Evolutionary conservation across 2,888 invertebrate species (phyloP).

Genomic region (Ellobium chinense): DNA sequence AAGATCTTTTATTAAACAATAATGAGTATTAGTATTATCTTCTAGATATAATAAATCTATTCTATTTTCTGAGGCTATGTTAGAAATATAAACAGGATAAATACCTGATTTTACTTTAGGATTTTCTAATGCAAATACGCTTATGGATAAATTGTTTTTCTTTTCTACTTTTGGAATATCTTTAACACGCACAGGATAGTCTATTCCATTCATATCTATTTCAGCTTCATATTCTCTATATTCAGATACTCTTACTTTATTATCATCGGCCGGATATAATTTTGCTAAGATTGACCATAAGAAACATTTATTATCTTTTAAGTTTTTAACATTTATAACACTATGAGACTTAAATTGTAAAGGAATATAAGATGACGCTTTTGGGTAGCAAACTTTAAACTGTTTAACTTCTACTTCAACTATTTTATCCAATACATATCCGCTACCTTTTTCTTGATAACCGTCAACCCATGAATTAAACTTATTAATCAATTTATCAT

Average conservation of each 20-base stretch:
- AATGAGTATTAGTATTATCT: slow-evolving; percentile 10
- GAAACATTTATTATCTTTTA: not conserved
- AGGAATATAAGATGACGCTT: no score
- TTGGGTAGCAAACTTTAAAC: no score
- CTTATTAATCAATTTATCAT: no score
- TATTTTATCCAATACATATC: no score
- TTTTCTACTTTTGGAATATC: slow-evolving; percentile 5
- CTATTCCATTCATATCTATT: not conserved
- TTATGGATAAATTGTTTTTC: slow-evolving; percentile 3
- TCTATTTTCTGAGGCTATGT: not conserved
- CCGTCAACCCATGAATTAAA: no score
- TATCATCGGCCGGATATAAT: not conserved
- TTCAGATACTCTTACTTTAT: not conserved
- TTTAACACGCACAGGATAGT: not conserved
- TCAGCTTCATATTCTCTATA: not conserved
- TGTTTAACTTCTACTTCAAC: no score
- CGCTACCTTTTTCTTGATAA: no score
- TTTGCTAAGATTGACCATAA: slow-evolving; percentile 4
- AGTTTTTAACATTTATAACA: not conserved
- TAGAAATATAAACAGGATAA: slow-evolving; percentile 9
- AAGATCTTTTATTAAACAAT: slow-evolving; percentile 18
- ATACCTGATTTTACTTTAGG: not conserved
- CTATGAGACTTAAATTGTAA: not conserved
- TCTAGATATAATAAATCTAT: slow-evolving; percentile 6
- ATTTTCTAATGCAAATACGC: slow-evolving; percentile 1